Conservation (phyloP, 2,888 invertebrate species). For the Ectobius pallidus region DNA sequence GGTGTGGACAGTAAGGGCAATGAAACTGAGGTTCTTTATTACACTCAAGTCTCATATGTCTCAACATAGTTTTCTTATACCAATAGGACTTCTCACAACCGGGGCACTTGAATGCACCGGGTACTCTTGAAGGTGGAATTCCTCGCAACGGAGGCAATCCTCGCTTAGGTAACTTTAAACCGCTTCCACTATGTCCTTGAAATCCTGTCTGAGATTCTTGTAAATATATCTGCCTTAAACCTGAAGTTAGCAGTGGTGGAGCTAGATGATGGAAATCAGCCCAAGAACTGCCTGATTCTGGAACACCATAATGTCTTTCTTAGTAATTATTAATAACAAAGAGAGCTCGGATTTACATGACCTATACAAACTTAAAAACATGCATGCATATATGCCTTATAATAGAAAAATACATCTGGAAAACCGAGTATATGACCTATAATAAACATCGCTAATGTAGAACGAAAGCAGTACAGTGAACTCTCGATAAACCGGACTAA, state of each 20-base stretch:
- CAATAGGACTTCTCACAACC: slow-evolving; percentile 48
- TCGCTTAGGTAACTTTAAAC: background rate
- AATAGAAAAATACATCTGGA: no score
- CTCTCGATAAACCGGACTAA: no score
- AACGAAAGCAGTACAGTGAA: no score
- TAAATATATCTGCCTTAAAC: background rate
- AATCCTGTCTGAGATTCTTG: background rate
- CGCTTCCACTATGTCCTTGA: background rate
- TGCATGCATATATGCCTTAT: no score
- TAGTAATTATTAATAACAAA: background rate
- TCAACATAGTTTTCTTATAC: slow-evolving; percentile 49
- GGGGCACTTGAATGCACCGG: slow-evolving; percentile 26
- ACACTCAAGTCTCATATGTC: slow-evolving; percentile 54
- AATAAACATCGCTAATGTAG: no score
- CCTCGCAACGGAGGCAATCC: slow-evolving; percentile 6
- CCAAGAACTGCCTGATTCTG: slow-evolving; percentile 2
- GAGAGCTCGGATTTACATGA: no score
- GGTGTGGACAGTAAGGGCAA: slow-evolving; percentile 53
- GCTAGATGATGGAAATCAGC: background rate
- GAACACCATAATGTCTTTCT: background rate
- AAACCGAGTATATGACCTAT: no score
- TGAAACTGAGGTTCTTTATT: slow-evolving; percentile 54
- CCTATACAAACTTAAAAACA: no score
- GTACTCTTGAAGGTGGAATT: slow-evolving; percentile 24
- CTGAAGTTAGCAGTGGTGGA: slow-evolving; percentile 7